A percentile compares a stretch with the other conserved stretches of the same genome.
These are phyloP conservation scores for Cryptoblepharus egeriae DNA, from an alignment of 2,797 vertebrate genomes.

Conservation along the genomic window DNA sequence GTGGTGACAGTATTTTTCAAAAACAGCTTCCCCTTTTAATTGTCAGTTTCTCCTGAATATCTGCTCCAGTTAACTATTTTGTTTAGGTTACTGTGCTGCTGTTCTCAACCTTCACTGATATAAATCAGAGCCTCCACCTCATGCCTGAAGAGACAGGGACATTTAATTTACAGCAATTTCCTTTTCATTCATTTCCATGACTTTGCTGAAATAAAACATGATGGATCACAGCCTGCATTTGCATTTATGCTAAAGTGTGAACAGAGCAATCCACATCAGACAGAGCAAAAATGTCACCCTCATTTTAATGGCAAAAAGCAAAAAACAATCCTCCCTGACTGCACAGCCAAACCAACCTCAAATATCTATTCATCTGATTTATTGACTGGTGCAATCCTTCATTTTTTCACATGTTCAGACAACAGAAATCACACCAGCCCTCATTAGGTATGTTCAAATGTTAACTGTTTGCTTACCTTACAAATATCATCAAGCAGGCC, in stretches of 20 bases:
- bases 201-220: conserved; percentile 72
- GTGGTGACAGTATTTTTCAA: conserved; percentile 13
- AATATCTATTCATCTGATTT: background rate
- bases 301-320: conserved; percentile 32
- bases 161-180: conserved; percentile 76
- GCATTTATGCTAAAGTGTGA: conserved; percentile 69
- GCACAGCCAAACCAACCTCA: background rate
- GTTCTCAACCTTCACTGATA: conserved; percentile 57
- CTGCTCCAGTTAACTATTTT: conserved; percentile 59
- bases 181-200: conserved; percentile 63
- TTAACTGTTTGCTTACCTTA: background rate
- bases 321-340: conserved; percentile 18
- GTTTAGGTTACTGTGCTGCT: conserved; percentile 57
- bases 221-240: conserved; percentile 71
- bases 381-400: background rate
- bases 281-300: conserved; percentile 29
- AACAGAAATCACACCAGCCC: background rate
- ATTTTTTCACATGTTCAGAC: background rate
- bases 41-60: conserved; percentile 54
- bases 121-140: conserved; percentile 72
- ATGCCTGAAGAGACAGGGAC: conserved; percentile 68
- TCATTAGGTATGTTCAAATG: background rate
- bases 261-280: conserved; percentile 47
- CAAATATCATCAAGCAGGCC: too few relatives aligned
- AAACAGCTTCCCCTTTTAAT: conserved; percentile 43